These are phyloP conservation scores for Plotosus lineatus DNA, from an alignment of 2,113 vertebrate species.

Conservation along the genomic window DNA sequence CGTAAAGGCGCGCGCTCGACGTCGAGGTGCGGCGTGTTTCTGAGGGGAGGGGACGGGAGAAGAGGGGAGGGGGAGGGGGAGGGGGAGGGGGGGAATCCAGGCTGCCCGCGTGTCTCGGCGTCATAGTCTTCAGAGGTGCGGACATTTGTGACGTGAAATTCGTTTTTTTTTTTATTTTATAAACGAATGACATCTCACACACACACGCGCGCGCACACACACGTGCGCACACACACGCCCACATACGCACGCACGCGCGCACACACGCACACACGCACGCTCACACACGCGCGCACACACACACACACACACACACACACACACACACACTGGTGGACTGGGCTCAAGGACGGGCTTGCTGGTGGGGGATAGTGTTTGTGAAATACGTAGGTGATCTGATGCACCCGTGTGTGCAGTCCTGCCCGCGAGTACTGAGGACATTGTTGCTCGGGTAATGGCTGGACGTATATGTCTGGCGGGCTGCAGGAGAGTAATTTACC, in stretches of 20 bases:
- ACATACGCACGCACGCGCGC: neutral
- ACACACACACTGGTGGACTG: neutral
- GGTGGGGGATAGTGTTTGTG: too few relatives aligned
- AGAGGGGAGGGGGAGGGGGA: neutral
- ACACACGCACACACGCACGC: neutral
- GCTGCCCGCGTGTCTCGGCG: slow-evolving; percentile 11
- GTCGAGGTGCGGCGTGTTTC: slow-evolving; percentile 58
- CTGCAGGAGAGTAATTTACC: too few relatives aligned
- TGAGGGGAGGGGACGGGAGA: neutral
- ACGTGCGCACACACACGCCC: neutral
- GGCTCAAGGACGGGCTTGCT: too few relatives aligned
- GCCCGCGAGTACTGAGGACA: too few relatives aligned
- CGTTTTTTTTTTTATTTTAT: neutral
- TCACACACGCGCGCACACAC: neutral
- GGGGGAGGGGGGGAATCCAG: slow-evolving; percentile 28
- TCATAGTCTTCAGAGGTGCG: neutral
- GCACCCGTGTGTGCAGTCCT: too few relatives aligned
- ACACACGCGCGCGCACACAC: neutral
- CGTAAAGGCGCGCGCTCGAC: slow-evolving; percentile 34
- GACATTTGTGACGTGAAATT: neutral
- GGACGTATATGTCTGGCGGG: too few relatives aligned
- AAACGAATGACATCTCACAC: neutral
- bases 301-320: neutral
- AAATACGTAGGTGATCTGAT: too few relatives aligned
- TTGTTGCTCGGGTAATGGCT: too few relatives aligned